These are phyloP conservation scores for Chionomys nivalis DNA, from an alignment of 2,113 vertebrate genomes.

Conservation along the genomic window DNA sequence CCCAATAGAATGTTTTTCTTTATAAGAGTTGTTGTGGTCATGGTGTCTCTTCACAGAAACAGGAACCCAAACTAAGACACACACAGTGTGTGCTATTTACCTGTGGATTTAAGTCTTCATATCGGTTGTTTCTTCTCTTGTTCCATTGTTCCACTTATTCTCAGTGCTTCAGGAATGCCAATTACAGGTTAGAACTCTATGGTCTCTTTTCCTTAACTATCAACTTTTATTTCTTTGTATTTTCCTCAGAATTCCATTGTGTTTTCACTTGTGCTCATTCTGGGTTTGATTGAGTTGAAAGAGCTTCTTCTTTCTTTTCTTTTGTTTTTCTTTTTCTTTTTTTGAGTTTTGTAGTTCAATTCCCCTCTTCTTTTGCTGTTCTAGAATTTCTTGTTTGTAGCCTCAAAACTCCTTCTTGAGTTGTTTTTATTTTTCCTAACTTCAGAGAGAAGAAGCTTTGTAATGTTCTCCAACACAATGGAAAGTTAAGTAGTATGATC, in stretches of 20 bases:
- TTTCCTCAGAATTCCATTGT: not conserved
- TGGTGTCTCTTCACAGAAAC: not conserved
- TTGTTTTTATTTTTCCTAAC: not conserved
- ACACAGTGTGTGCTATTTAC: not conserved
- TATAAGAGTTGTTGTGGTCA: not conserved
- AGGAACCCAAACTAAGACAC: not conserved
- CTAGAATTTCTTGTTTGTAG: constrained; percentile 25
- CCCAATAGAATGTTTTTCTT: not conserved
- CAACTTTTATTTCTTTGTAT: constrained; percentile 15
- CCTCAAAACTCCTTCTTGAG: not conserved
- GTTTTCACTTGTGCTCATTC: not conserved
- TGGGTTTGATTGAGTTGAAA: not conserved
- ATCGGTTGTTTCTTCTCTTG: not conserved
- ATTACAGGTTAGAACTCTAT: not conserved
- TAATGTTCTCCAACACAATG: not conserved
- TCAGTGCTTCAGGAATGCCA: not conserved
- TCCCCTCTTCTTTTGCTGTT: not conserved
- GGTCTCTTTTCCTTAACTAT: not conserved
- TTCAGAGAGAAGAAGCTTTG: not conserved
- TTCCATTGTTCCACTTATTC: not conserved
- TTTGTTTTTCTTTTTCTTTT: not conserved
- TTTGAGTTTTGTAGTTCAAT: not conserved
- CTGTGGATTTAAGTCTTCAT: not conserved
- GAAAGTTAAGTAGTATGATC: not conserved
- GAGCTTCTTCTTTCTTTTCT: not conserved